Evolutionary conservation across 2,797 vertebrate genomes (phyloP).

Genomic region (Neoniphon sammara): DNA sequence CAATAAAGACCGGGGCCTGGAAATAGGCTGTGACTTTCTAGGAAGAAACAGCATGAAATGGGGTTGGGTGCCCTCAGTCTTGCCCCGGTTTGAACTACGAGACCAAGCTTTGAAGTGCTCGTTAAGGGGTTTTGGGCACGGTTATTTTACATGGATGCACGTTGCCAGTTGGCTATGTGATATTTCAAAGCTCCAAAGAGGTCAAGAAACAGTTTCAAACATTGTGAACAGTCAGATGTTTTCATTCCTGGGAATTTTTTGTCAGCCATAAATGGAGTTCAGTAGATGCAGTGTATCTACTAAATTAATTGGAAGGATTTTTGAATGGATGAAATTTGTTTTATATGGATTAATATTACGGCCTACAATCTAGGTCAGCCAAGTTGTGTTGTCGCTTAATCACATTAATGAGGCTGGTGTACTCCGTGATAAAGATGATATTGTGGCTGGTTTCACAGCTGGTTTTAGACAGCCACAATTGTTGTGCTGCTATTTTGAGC

Average conservation of each 20-base stretch:
- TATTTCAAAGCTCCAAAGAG: neutral
- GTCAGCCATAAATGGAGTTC: neutral
- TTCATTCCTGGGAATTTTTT: neutral
- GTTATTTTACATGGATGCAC: conserved; percentile 5
- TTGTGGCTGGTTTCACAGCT: conserved; percentile 24
- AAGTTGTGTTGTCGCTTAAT: neutral
- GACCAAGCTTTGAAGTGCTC: conserved; percentile 29
- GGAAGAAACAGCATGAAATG: conserved; percentile 43
- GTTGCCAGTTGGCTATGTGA: conserved; percentile 2
- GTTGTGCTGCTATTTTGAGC: conserved; percentile 52
- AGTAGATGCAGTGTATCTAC: neutral
- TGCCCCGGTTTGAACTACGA: conserved; percentile 34
- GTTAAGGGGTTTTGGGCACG: conserved; percentile 6
- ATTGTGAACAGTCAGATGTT: neutral
- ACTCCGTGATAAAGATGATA: conserved; percentile 13
- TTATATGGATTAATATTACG: neutral
- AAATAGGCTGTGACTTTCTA: conserved; percentile 55
- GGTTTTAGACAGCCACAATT: conserved; percentile 29
- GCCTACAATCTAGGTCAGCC: conserved; percentile 3
- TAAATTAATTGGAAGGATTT: conserved; percentile 9
- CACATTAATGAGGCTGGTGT: conserved; percentile 11
- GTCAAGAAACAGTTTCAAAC: neutral
- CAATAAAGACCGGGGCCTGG: conserved; percentile 57
- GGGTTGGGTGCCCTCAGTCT: conserved; percentile 22
- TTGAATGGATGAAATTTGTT: neutral